phyloP scores from a whole-genome alignment of 37 sponge, comb jelly and placozoan species.

The Haliclona indistincta region DNA sequence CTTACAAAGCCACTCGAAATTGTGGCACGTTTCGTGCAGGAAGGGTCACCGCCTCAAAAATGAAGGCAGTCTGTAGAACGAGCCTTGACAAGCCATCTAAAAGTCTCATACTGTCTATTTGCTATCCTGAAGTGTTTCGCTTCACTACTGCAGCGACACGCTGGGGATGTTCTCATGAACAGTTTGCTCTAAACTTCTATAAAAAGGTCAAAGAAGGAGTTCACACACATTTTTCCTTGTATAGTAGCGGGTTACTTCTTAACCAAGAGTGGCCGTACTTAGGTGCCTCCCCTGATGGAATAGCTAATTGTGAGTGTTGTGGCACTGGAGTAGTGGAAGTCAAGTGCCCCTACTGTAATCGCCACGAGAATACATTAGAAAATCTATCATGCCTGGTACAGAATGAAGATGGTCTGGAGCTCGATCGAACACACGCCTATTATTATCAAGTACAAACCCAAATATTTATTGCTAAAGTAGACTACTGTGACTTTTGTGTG shows the following conservation, averaged over 20 bases:
- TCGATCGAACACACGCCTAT: slow-evolving; percentile 5
- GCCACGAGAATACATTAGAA: slow-evolving; percentile 1
- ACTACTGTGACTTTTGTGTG: slow-evolving; percentile 57
- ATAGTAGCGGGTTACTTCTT: not conserved
- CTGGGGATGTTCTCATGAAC: slow-evolving; percentile 43
- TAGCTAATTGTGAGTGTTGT: not conserved
- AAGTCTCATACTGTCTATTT: not conserved
- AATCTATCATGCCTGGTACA: too few species aligned
- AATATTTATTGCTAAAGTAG: slow-evolving; percentile 13
- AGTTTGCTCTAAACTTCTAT: slow-evolving; percentile 12
- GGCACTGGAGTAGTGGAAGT: not conserved
- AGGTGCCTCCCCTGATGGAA: slow-evolving; percentile 24
- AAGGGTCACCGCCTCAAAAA: slow-evolving; percentile 31
- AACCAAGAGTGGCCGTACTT: slow-evolving; percentile 47
- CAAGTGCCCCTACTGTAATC: slow-evolving; percentile 42
- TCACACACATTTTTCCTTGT: not conserved
- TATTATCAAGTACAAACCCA: slow-evolving; percentile 47
- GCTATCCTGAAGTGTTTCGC: slow-evolving; percentile 20
- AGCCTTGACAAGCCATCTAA: slow-evolving; percentile 1
- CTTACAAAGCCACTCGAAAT: slow-evolving; percentile 5
- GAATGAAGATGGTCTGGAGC: slow-evolving; percentile 3
- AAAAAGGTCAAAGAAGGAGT: not conserved
- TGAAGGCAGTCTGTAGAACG: slow-evolving; percentile 21
- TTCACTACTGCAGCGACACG: slow-evolving; percentile 11
- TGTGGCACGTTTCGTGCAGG: slow-evolving; percentile 38